Evolutionary conservation across 2,888 invertebrate genomes (phyloP).

Genomic region (Octonoba sinensis): DNA sequence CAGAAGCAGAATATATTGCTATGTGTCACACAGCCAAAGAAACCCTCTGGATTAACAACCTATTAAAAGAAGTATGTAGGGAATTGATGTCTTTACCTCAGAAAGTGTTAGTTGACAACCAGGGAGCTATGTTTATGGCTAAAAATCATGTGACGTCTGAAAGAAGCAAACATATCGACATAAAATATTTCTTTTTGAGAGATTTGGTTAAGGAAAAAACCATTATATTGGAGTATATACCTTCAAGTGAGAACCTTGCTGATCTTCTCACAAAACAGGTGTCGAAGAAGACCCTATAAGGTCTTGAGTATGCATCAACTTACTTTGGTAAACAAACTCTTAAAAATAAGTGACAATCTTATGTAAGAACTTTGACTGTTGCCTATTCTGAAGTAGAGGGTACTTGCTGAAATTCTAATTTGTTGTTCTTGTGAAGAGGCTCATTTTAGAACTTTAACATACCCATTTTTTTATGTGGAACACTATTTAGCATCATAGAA

Average conservation of each 20-base stretch:
- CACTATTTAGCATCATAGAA: background rate
- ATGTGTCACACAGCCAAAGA: background rate
- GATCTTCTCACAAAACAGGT: background rate
- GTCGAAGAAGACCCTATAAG: background rate
- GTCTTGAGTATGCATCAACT: background rate
- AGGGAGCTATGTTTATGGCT: constrained; percentile 1
- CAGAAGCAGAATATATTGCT: no score
- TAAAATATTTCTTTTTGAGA: background rate
- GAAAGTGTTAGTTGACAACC: constrained; percentile 10
- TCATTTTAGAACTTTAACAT: background rate
- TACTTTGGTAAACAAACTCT: background rate
- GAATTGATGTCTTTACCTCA: no score
- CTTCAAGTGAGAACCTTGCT: background rate
- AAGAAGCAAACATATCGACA: no score
- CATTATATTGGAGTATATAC: background rate
- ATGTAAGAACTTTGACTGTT: background rate
- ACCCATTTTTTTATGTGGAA: background rate
- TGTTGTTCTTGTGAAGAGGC: background rate
- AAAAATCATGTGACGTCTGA: background rate
- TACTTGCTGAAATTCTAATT: background rate
- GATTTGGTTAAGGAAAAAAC: background rate
- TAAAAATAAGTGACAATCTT: background rate
- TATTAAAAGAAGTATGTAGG: background rate
- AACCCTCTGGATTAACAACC: constrained; percentile 2
- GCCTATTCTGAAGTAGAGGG: background rate